Base-by-base conservation (phyloP, 2,113 vertebrate species). In the Mus pahari region DNA sequence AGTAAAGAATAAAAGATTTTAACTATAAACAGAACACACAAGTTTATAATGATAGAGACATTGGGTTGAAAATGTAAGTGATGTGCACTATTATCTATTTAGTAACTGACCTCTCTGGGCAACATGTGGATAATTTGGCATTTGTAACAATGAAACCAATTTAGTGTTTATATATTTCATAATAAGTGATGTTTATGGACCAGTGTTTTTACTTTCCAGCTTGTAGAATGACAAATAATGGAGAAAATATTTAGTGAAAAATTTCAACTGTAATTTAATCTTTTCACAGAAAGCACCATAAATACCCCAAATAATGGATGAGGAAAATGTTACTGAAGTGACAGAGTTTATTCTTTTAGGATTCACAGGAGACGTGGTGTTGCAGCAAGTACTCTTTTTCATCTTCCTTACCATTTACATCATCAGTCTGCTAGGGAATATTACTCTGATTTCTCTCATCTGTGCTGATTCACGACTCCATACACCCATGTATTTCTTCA, bases 401-500 rank as follows among this genome's bases (percentile, higher is more conserved):
- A 89, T 97, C 36, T 98, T 98, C 89, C 79, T 98, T 55, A 2
- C 60, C 24, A 95, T 97, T 28, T 98, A 98, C 39, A 20, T 68
- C 36, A 17, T 93, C 45, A 98, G 96, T 11, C 82, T 97, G 17
- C 36, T 81, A 28, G 98, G 95, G 24, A 97, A 97, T 42, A 68
- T 97, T 8, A 97, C 94, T 4, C 81, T 98, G 48, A 91, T 97
- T 60, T 90, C 64, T 9, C 53, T 97, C 62, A 98, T 97, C 53
- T 97, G 86, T 90, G 13, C 28, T 60, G 97, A 98, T 20, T 96
- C 89, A 5, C 11, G 1, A 4, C 89, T 98, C 55, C 95, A 97
- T 64, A 97, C 87, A 6, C 93, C 96, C 89, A 98, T 96, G 97
- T 97, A 98, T 45, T 98, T 98, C 84, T 98, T 98, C 93, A 97